Base-by-base conservation (phyloP, 2,888 invertebrate genomes). In the Neoaliturus tenellus region DNA sequence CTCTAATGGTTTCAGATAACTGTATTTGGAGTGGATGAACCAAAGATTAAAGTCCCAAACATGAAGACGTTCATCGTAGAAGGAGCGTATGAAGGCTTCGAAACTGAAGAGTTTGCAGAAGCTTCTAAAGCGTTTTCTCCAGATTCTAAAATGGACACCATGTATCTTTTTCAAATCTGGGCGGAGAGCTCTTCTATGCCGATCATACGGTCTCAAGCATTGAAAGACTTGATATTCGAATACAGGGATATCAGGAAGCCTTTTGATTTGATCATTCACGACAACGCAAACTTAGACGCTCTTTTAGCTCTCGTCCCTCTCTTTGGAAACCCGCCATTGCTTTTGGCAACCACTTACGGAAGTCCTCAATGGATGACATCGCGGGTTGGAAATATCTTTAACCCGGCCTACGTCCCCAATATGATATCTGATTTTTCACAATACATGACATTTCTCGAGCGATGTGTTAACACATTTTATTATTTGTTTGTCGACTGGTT, bases 311-410 rank as follows among this genome's bases (percentile, higher is more conserved):
- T 78, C 1, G 78, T 78, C 5, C 78, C 51, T 6, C 20, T 78
- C 1, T 78, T 78, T 23, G 78, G 78, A 31, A 78, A 78, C 28
- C 78, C 78, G 0, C 78, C 78, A 17, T 20, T 78, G 6, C 28
- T 78, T 20, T 35, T 78, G 3, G 55, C 55, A 1, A 78, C 78
- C n/a, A 48, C 78, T 5, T 78, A 17, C 20, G 55, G 78, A n/a
- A 48, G 35, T 3, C 78, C 78, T 3, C 78, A 78, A 23, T 78
- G 78, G 78, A 78, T 78, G 78, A 78, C 78, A 8, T 78, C 35
- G 12, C 6, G 78, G n/a, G 33, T 33, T 8, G 78, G 78, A 14
- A 78, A 78, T 20, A 12, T 44, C 55, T 78, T 78, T 35, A 78
- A 78, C 55, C 78, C 78, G 14, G 51, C 78, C 33, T 78, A 78